Conservation (phyloP, 1,140 invertebrate genomes). For the Drosophila seguyi region DNA sequence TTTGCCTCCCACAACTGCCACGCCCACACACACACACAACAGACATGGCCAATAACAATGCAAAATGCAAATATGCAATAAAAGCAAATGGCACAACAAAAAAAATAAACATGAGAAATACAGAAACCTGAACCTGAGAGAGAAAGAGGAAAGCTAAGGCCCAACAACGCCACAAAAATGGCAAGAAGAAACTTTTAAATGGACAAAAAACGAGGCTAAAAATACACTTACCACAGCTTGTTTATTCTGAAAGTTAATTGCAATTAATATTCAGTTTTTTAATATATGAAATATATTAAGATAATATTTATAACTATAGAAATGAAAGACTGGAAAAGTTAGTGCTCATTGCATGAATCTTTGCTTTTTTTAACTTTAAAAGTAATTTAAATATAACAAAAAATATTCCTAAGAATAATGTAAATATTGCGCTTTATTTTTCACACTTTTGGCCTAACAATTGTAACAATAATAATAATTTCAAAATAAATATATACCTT, state of each 20-base stretch:
- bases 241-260: background rate
- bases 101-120: constrained; percentile 23
- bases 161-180: constrained; percentile 18
- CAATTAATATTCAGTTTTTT: background rate
- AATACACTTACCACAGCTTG: constrained; percentile 17
- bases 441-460: background rate
- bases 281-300: background rate
- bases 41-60: constrained; percentile 75
- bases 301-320: too few species aligned
- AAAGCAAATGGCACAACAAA: constrained; percentile 62
- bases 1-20: constrained; percentile 14
- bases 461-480: too few species aligned
- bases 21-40: constrained; percentile 12
- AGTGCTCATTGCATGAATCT: accelerated
- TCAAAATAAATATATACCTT: background rate
- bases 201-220: background rate
- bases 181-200: background rate
- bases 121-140: constrained; percentile 10
- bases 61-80: constrained; percentile 79
- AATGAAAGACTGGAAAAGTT: background rate
- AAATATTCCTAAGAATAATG: background rate
- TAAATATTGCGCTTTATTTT: background rate
- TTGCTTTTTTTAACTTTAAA: background rate
- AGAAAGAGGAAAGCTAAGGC: background rate
- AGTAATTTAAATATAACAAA: background rate